These are phyloP conservation scores for Caenorhabditis imperialis DNA, from an alignment of 2,888 invertebrate species.

Conservation along the genomic window DNA sequence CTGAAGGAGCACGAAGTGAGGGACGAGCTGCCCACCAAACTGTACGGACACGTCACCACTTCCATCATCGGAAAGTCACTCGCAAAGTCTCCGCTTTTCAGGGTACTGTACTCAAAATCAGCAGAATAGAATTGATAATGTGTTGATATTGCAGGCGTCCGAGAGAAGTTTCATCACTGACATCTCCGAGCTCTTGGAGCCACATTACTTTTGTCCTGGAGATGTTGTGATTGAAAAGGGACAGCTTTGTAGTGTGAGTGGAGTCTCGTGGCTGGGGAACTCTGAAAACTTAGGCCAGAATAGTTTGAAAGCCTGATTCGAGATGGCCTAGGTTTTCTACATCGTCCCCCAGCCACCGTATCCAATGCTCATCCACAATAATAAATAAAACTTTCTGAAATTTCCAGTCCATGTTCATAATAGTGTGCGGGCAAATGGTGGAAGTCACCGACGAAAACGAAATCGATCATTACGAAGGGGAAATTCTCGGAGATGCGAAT, in stretches of 20 bases:
- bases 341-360: too few relatives aligned
- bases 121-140: too few relatives aligned
- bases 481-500: slow-evolving; percentile 46
- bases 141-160: slow-evolving; percentile 38
- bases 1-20: slow-evolving; percentile 56
- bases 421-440: slow-evolving; percentile 46
- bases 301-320: too few relatives aligned
- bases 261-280: too few relatives aligned
- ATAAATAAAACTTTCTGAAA: too few relatives aligned
- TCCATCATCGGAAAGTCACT: slow-evolving; percentile 47
- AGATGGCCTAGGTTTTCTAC: not conserved
- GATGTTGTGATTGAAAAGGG: slow-evolving; percentile 59
- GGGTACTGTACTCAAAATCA: slow-evolving; percentile 27
- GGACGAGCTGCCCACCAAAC: slow-evolving; percentile 46
- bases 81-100: slow-evolving; percentile 36
- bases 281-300: too few relatives aligned
- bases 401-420: slow-evolving; percentile 47
- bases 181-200: slow-evolving; percentile 36
- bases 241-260: slow-evolving; percentile 49
- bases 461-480: slow-evolving; percentile 49
- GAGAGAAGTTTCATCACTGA: slow-evolving; percentile 48
- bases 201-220: slow-evolving; percentile 54
- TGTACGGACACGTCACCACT: slow-evolving; percentile 49
- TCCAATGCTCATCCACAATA: not conserved
- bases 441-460: slow-evolving; percentile 38